Conservation (phyloP, 2,888 invertebrate species). For the Callyntrura guangdongensis region DNA sequence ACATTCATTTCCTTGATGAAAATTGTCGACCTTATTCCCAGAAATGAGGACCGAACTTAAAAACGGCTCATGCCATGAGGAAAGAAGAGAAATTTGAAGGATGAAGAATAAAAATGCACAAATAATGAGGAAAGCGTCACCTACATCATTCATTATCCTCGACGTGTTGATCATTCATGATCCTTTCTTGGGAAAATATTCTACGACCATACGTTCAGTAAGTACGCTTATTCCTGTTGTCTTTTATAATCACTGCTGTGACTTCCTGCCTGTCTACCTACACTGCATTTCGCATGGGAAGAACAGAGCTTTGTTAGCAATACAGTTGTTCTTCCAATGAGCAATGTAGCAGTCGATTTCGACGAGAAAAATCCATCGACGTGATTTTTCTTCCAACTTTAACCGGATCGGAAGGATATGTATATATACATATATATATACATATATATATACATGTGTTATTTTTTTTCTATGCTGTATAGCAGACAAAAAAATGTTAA, state of each 20-base stretch:
- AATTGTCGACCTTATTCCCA: neutral
- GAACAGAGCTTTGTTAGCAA: neutral
- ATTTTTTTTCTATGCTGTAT: neutral
- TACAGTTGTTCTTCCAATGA: neutral
- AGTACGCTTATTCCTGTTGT: neutral
- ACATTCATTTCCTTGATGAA: constrained; percentile 6
- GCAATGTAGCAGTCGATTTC: no score
- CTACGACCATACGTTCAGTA: no score
- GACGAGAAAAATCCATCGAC: no score
- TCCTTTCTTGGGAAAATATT: constrained; percentile 19
- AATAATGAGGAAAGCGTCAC: neutral
- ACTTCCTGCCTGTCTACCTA: neutral
- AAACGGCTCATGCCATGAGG: neutral
- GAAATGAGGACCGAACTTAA: neutral
- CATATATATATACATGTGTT: neutral
- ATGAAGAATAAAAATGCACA: neutral
- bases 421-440: no score
- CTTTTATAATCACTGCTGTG: neutral
- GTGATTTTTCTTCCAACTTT: no score
- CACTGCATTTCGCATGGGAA: neutral
- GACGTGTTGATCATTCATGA: neutral
- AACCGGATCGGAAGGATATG: no score
- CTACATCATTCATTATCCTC: constrained; percentile 31
- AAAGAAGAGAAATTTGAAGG: neutral
- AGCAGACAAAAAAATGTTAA: neutral